Evolutionary conservation across 53 echinoderm and acorn worm species (phyloP).

Genomic region (Hippasteria phrygiana): DNA sequence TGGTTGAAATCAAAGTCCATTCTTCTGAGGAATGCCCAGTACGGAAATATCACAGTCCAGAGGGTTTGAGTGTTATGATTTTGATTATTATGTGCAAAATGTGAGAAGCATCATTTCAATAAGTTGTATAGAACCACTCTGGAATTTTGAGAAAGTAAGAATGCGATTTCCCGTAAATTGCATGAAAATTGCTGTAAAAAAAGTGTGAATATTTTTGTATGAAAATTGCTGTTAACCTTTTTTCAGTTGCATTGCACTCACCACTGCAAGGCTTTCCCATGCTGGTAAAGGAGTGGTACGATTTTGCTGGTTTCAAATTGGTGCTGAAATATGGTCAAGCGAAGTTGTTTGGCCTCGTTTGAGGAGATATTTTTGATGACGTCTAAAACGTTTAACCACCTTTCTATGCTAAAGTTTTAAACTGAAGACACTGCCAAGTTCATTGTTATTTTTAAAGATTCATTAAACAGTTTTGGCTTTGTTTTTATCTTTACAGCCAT

Average conservation of each 20-base stretch:
- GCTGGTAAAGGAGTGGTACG: too few relatives aligned
- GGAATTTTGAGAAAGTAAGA: not conserved
- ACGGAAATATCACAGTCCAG: not conserved
- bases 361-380: too few relatives aligned
- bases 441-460: too few relatives aligned
- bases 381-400: too few relatives aligned
- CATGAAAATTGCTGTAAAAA: not conserved
- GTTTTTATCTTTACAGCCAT: constrained; percentile 64
- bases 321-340: too few relatives aligned
- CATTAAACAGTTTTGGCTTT: constrained; percentile 1
- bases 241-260: too few relatives aligned
- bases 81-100: not conserved
- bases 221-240: too few relatives aligned
- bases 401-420: too few relatives aligned
- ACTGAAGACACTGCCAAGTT: too few relatives aligned
- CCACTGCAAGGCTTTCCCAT: too few relatives aligned
- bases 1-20: constrained; percentile 21
- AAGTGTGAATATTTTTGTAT: not conserved
- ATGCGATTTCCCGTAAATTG: not conserved
- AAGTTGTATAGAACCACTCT: not conserved
- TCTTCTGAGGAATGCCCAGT: not conserved
- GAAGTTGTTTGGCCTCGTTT: too few relatives aligned
- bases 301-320: too few relatives aligned
- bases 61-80: not conserved
- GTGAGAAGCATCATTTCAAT: not conserved